phyloP scores from a whole-genome alignment of 1,140 invertebrate genomes.

The Lordiphosa clarofinis region DNA sequence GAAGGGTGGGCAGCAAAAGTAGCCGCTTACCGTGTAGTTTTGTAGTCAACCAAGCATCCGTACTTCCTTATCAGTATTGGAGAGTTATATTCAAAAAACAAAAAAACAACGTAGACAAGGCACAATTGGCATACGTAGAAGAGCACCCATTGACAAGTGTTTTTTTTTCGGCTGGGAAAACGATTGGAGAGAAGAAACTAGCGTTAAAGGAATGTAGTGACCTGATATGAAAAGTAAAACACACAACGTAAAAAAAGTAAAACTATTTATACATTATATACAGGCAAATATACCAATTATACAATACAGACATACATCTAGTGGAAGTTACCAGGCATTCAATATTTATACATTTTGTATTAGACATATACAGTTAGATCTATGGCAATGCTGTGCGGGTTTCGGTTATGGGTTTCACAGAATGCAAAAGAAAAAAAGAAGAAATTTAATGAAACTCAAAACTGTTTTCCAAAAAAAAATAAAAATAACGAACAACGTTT shows the following conservation, averaged over 20 bases:
- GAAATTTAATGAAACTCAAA: constrained; percentile 13
- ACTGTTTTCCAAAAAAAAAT: constrained; percentile 21
- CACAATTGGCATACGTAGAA: neutral
- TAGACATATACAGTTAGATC: constrained; percentile 29
- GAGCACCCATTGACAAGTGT: neutral
- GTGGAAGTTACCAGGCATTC: constrained; percentile 6
- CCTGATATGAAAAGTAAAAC: constrained; percentile 42
- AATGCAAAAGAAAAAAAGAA: constrained; percentile 2
- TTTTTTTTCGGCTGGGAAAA: constrained; percentile 41
- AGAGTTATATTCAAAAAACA: constrained; percentile 13
- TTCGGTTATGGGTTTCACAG: constrained; percentile 19
- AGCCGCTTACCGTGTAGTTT: neutral
- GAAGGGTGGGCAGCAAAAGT: constrained; percentile 23
- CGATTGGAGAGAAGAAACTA: constrained; percentile 9
- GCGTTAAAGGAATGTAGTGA: constrained; percentile 67
- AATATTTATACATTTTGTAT: constrained; percentile 68
- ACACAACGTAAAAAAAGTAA: constrained; percentile 21
- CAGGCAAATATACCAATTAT: constrained; percentile 28
- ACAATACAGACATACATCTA: constrained; percentile 31
- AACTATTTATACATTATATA: constrained; percentile 37
- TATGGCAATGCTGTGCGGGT: constrained; percentile 50
- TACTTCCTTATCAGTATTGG: constrained; percentile 63
- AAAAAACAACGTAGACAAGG: neutral
- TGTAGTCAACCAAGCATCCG: constrained; percentile 11
- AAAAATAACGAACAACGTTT: constrained; percentile 32